phyloP scores from a whole-genome alignment of 2,888 invertebrate genomes.

The Trypoxylon attenuatum region DNA sequence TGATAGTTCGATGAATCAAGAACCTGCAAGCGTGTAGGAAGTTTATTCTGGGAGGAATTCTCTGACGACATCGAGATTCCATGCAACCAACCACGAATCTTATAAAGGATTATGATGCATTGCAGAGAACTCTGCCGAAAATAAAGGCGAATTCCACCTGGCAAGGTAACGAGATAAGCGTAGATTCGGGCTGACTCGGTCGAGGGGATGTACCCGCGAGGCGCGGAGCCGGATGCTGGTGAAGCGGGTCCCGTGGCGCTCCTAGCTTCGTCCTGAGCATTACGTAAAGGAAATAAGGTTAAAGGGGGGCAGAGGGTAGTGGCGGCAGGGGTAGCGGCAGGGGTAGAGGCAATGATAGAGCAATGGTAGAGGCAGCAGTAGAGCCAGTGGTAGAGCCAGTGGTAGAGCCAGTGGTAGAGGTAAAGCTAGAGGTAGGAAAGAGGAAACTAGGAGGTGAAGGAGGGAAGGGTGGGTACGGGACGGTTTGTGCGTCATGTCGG shows the following conservation, averaged over 20 bases:
- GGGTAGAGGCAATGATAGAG: conserved; percentile 1
- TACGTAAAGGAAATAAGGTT: conserved; percentile 58
- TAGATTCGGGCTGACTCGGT: background rate
- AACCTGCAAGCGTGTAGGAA: too few relatives aligned
- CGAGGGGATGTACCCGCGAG: conserved; percentile 1
- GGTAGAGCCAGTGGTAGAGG: too few relatives aligned
- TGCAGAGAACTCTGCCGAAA: too few relatives aligned
- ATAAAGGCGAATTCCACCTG: too few relatives aligned
- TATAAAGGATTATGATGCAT: too few relatives aligned
- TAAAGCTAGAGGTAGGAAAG: background rate
- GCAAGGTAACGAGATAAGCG: background rate
- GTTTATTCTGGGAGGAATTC: too few relatives aligned
- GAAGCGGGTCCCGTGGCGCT: conserved; percentile 2
- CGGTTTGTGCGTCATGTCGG: conserved; percentile 67
- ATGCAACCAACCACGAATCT: too few relatives aligned
- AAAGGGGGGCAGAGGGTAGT: too few relatives aligned
- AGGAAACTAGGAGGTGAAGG: background rate
- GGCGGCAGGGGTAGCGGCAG: too few relatives aligned
- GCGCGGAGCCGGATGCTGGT: background rate
- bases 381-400: too few relatives aligned
- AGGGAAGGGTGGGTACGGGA: conserved; percentile 31
- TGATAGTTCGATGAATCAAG: too few relatives aligned
- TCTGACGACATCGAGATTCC: too few relatives aligned
- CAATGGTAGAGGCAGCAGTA: background rate
- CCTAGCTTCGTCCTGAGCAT: conserved; percentile 47